Evolutionary conservation across 2,797 vertebrate genomes (phyloP).

Genomic region (Rhadinocentrus ornatus): DNA sequence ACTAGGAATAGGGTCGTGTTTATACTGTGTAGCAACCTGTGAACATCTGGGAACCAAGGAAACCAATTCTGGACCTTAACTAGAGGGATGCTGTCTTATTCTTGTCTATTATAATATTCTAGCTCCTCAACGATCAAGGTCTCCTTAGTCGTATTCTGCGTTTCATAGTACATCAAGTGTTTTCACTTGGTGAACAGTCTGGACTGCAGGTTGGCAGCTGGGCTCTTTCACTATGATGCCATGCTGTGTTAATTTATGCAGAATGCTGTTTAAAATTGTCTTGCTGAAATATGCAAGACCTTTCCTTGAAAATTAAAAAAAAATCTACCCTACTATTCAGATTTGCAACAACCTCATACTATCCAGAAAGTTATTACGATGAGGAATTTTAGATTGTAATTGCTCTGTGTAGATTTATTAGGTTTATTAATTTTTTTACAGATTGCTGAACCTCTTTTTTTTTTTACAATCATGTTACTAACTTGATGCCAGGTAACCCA

Average conservation of each 20-base stretch:
- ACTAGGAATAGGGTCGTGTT: too few species aligned
- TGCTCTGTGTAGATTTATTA: too few species aligned
- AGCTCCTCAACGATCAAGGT: background rate
- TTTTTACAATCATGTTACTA: background rate
- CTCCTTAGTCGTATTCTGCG: background rate
- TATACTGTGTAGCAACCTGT: too few species aligned
- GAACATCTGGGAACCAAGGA: background rate
- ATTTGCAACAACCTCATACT: background rate
- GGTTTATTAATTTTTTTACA: too few species aligned
- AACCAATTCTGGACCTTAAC: background rate
- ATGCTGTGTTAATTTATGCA: background rate
- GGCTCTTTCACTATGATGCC: too few species aligned
- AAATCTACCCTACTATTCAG: too few species aligned
- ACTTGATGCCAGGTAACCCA: background rate
- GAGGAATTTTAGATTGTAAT: too few species aligned
- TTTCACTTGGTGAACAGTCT: background rate
- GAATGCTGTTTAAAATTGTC: background rate
- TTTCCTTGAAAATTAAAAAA: too few species aligned
- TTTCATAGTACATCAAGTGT: background rate
- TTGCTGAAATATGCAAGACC: too few species aligned
- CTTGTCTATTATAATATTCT: background rate
- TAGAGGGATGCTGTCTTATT: background rate
- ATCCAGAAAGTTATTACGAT: background rate
- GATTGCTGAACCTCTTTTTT: too few species aligned
- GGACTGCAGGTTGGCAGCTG: background rate